A percentile compares a stretch with the other conserved stretches of the same genome.
phyloP scores from a whole-genome alignment of 2,113 vertebrate species.

The Neodon shergylaensis region DNA sequence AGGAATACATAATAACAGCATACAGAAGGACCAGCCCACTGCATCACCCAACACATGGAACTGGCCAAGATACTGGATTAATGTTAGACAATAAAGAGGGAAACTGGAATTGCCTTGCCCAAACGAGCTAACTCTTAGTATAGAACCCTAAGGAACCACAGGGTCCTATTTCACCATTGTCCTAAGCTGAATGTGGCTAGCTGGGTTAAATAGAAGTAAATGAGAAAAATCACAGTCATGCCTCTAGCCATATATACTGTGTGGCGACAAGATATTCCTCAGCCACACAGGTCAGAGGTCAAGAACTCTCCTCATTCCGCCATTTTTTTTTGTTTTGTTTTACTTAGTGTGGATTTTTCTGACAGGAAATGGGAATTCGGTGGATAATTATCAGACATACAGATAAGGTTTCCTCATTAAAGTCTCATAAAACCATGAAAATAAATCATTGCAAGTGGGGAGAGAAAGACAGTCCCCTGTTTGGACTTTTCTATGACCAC shows the following conservation, averaged over 20 bases:
- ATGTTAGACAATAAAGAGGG: background rate
- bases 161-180: fast-evolving
- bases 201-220: background rate
- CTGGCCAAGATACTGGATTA: too few relatives aligned
- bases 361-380: constrained; percentile 66
- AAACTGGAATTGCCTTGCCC: background rate
- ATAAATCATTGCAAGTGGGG: constrained; percentile 72
- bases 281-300: background rate
- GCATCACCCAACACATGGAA: background rate
- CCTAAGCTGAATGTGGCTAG: background rate
- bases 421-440: constrained; percentile 77
- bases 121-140: background rate
- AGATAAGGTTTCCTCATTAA: constrained; percentile 69
- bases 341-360: constrained; percentile 47
- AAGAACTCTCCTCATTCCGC: background rate
- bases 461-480: constrained; percentile 79
- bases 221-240: background rate
- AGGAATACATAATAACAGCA: too few relatives aligned
- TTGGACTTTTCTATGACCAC: constrained; percentile 73
- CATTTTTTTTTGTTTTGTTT: constrained; percentile 54
- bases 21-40: too few relatives aligned
- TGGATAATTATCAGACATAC: constrained; percentile 58
- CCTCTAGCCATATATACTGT: background rate
- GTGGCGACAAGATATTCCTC: background rate
- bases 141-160: fast-evolving